Percentiles rank a stretch among this genome's conserved stretches.
These are phyloP conservation scores for Ypsolopha sequella DNA, from an alignment of 2,888 invertebrate genomes.

Conservation along the genomic window DNA sequence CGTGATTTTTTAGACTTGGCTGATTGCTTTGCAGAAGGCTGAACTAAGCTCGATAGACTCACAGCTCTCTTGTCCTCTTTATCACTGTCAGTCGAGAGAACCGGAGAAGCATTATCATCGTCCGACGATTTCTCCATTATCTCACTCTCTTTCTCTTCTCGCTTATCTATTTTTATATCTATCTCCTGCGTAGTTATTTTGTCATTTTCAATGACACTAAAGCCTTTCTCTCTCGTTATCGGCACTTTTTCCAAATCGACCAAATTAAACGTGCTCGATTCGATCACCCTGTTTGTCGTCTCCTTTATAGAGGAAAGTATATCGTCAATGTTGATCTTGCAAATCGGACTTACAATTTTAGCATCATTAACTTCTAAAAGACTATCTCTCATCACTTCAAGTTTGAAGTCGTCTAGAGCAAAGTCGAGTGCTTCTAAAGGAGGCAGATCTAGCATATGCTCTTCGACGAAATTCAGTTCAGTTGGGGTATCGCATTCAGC, in stretches of 20 bases:
- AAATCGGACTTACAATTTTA: constrained; percentile 49
- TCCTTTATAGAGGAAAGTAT: constrained; percentile 56
- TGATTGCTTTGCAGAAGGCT: constrained; percentile 51
- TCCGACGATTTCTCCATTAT: constrained; percentile 69
- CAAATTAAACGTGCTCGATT: constrained; percentile 50
- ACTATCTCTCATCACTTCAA: constrained; percentile 59
- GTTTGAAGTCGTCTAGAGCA: constrained; percentile 52
- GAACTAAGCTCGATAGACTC: constrained; percentile 40
- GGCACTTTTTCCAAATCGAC: constrained; percentile 56
- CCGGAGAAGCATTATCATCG: constrained; percentile 64
- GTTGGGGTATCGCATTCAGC: constrained; percentile 58
- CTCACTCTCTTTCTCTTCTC: constrained; percentile 31
- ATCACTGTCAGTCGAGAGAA: constrained; percentile 70
- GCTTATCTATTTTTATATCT: constrained; percentile 41
- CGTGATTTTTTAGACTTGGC: constrained; percentile 69
- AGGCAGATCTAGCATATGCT: constrained; percentile 50
- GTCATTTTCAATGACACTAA: constrained; percentile 50
- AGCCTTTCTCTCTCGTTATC: constrained; percentile 45
- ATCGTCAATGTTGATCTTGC: constrained; percentile 58
- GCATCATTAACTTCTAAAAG: constrained; percentile 43
- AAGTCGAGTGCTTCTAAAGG: constrained; percentile 52
- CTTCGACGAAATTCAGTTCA: constrained; percentile 56
- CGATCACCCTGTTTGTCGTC: constrained; percentile 37
- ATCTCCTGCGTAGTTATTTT: constrained; percentile 53
- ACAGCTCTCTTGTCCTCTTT: constrained; percentile 52